Base-by-base conservation (phyloP, 1,140 invertebrate genomes). In the Chrysopa pallens region DNA sequence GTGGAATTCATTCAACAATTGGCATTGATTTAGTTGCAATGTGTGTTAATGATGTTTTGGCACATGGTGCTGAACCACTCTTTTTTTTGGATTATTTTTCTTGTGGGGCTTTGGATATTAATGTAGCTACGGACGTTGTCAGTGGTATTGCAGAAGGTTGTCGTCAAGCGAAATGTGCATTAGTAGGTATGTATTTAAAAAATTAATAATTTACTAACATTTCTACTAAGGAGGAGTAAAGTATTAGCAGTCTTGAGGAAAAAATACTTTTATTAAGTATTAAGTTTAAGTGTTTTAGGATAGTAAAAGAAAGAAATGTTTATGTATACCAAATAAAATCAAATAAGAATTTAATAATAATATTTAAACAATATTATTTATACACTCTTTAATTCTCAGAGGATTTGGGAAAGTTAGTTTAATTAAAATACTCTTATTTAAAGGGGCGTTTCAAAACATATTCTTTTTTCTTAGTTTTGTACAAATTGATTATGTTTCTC, bases 21-120 rank as follows among this genome's bases (percentile, higher is more conserved):
- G 95, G 94, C 1, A 83, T 92, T 52, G 95, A 98, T 67, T 69
- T 98, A 29, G 93, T 98, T 8, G 94, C 93, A 8, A 95, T 96
- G 88, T 94, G 90, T 58, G 92, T 93, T 3, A 98, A 98, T 67
- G 93, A 98, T 62, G 77, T 98, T 38, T 63, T 98, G 14, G 89
- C 87, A 35, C 82, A 93, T 49, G 92, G 91, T 14, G 94, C 93
- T 0, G 87, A 92, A 55, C 92, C 93, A 0, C 66, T 98, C 37
- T 94, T 90, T 43, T 98, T 98, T 58, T 63, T 98, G 1, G 93
- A 98, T 67, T 98, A 98, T 61, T 95, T 92, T 63, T 89, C 93
- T 8, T 90, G 85, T 58, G 87, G 91, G 4, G 69, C 77, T 46
- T 65, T 98, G 36, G 72, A 93, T 52, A 73, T 90, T 6, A 64